Evolutionary conservation across 1,140 invertebrate genomes (phyloP), one percentile per base, ranked within the genome.

Genomic region (Calephelis virginiensis): DNA sequence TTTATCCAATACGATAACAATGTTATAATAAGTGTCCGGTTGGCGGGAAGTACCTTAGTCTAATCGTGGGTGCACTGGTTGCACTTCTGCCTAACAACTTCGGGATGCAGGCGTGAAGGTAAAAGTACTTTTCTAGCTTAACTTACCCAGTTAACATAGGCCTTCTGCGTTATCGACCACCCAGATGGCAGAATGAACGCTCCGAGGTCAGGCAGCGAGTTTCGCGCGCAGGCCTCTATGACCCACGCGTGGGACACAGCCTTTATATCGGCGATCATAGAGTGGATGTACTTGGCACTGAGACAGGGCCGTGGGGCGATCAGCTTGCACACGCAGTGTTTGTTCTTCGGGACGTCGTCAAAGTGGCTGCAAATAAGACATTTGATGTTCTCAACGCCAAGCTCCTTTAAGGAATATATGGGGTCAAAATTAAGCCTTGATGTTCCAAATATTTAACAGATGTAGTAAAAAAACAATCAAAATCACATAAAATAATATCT

Each of bases 231-330:
- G 66, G 89, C 91, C 40, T 84, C 74, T 14, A 94, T 92, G 47
- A 94, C 89, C 93, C 93, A 94, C n/a, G 86, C 89, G 72, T 94
- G 93, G 69, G 88, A 91, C 10, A 93, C 76, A 0, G 90, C 81
- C 4, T 78, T 72, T 5, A 94, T 92, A 14, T 92, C 92, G 5
- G 91, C 92, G 0, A 92, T 92, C 4, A 94, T 72, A 67, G 93
- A 94, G 40, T 92, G 86, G 45, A 94, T 86, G 71, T 92, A 93
- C 66, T 94, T 94, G 1, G 91, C 92, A 2, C 93, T 94, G n/a
- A 90, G 82, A 65, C 93, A 94, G 1, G 94, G 93, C 45, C 93
- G 80, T 0, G 93, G 93, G 0, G 93, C 92, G 28, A 94, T 93
- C 5, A 94, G 77, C 63, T 90, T 92, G 47, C 91, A 92, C 3